phyloP scores from a whole-genome alignment of 2,797 vertebrate genomes.

The Leptatherina wallacei region DNA sequence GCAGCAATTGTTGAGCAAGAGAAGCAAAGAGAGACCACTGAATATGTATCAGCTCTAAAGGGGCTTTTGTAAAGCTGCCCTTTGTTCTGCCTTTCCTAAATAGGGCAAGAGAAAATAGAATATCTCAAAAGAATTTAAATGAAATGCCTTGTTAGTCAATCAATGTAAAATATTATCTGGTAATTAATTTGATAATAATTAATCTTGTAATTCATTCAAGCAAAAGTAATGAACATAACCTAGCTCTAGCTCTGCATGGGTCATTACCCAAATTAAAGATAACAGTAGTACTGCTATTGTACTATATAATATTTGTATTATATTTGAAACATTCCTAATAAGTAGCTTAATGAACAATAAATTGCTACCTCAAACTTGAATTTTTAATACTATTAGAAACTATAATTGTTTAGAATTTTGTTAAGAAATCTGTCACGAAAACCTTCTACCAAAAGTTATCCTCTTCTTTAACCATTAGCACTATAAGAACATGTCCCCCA shows the following conservation, averaged over 20 bases:
- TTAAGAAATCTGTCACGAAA: background rate
- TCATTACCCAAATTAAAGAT: background rate
- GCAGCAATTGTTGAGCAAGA: slow-evolving; percentile 27
- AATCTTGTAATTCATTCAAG: background rate
- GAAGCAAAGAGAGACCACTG: slow-evolving; percentile 34
- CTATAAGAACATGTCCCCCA: background rate
- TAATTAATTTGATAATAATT: background rate
- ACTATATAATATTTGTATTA: background rate
- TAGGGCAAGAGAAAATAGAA: slow-evolving; percentile 23
- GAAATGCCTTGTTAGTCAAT: slow-evolving; percentile 14
- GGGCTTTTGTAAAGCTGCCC: slow-evolving; percentile 24
- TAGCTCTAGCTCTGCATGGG: background rate
- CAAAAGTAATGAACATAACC: background rate
- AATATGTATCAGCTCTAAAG: slow-evolving; percentile 53
- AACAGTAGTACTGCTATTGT: background rate
- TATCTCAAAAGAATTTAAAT: slow-evolving; percentile 6
- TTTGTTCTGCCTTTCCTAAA: slow-evolving; percentile 44
- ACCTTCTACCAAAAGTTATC: background rate
- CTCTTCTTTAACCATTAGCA: background rate
- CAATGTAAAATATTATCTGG: background rate
- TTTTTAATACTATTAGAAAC: background rate
- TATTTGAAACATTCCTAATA: background rate
- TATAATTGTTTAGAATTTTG: background rate
- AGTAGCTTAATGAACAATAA: background rate
- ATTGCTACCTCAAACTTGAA: background rate